Percentiles rank a stretch among this genome's conserved stretches.
These are phyloP conservation scores for Amphibalanus amphitrite DNA, from an alignment of 1,140 invertebrate species.

Conservation along the genomic window DNA sequence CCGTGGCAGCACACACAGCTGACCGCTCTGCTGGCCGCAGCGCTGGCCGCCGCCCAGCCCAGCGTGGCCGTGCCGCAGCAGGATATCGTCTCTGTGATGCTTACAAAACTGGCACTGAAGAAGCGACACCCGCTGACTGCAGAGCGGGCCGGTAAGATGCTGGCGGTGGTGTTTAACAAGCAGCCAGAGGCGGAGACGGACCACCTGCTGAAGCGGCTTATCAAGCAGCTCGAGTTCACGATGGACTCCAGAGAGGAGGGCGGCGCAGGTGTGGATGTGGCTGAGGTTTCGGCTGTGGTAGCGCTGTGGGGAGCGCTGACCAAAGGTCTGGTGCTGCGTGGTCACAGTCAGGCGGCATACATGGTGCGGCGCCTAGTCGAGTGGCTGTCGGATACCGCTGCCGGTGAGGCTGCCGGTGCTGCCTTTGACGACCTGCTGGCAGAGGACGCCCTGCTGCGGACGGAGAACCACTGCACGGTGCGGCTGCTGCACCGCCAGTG, in stretches of 20 bases:
- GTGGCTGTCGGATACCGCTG: neutral
- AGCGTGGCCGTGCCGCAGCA: neutral
- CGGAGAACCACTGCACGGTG: neutral
- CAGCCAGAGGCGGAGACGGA: neutral
- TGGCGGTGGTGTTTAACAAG: neutral
- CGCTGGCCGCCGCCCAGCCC: neutral
- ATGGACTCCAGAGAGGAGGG: neutral
- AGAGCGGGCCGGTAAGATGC: neutral
- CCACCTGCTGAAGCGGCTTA: neutral
- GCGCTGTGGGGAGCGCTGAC: neutral
- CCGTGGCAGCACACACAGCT: slow-evolving; percentile 4
- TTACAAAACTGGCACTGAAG: neutral
- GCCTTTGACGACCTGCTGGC: neutral
- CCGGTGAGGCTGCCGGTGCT: neutral
- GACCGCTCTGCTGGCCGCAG: neutral
- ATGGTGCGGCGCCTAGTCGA: neutral
- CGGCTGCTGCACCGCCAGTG: neutral
- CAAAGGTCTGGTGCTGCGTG: neutral
- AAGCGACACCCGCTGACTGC: neutral
- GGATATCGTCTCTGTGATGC: neutral
- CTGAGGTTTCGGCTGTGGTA: neutral
- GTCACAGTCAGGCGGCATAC: neutral
- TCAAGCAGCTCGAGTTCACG: neutral
- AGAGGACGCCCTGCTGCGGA: neutral
- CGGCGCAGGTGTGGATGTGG: neutral